Base-by-base conservation (phyloP, 1,140 invertebrate species). In the Drosophila quadrilineata region DNA sequence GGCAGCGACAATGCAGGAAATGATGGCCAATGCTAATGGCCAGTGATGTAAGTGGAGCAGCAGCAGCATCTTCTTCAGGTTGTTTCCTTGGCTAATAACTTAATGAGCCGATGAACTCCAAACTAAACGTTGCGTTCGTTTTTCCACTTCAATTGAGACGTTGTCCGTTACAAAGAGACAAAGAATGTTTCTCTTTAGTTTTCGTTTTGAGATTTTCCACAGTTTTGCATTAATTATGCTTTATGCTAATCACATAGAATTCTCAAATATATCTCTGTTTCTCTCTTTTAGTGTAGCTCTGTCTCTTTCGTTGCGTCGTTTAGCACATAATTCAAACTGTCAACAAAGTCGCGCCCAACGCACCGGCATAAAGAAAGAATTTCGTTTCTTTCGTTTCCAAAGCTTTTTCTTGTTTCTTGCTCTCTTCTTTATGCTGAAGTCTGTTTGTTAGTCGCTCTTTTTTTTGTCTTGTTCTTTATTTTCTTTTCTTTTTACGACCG, bases 31-130 rank as follows among this genome's bases (percentile, higher is more conserved):
- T 40, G 75, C 60, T 68, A 88, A 87, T 80, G 75, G 66, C 66
- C 72, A 76, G 45, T 87, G 84, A 87, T 67, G 84, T 84, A 87
- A 84, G 74, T 87, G 77, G 84, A 84, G 73, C 84, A 85, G 72
- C 71, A 74, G 70, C 84, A 77, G 45, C 76, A 71, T 87, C 74
- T 69, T 86, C 48, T 71, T 53, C 66, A 57, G 52, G 53, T 65
- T 73, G 17, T 29, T 29, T 49, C 5, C n/a, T n/a, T n/a, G n/a
- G 6, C 10, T 28, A 10, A 72, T 65, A 65, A 35, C 54, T 75
- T 85, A 79, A 71, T 79, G 67, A 65, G 63, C 46, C 43, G 48
- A 26, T 31, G 29, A 41, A 45, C 29, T 40, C n/a, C 49, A 56
- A 46, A 50, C 50, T 24, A 36, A 22, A 36, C 21, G 28, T 52